Evolutionary conservation across 2,113 vertebrate species (phyloP), one percentile per base, ranked within the genome.

Genomic region (Tautogolabrus adspersus): DNA sequence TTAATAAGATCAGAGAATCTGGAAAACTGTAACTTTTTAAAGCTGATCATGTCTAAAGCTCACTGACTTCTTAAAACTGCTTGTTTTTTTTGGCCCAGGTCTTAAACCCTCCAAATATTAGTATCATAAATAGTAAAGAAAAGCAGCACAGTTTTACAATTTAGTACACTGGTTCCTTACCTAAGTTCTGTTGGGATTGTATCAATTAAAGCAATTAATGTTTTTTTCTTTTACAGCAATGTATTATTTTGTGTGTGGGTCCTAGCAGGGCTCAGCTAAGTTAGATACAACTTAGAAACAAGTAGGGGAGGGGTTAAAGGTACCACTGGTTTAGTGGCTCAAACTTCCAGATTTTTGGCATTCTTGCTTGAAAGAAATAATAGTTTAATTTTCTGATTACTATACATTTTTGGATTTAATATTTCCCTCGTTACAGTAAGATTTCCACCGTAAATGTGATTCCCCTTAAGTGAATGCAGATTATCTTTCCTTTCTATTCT

Each of bases 391-490:
- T 49, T 52, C 8, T 52, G 8, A n/a, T 49, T 2, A 49, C 16
- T 19, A 49, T 8, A 18, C 18, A 18, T 49, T 49, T 18, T 49
- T 18, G 40, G 40, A 42, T 10, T 42, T 2, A 42, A 42, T 42
- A 42, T 42, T 42, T 42, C 40, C 38, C 38, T 40, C 38, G 6
- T 40, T 5, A 47, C 13, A 49, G 7, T 49, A 18, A 63, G 46
- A 42, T 11, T 47, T 18, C 54, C 22, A 16, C 52, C 54, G 56
- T 78, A 16, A 78, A 37, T 56, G 51, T 44, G 18, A 76, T 60
- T 73, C 61, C 47, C 54, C 22, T 67, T 11, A 66, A 67, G 18
- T 57, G 52, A 7, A 46, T 18, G 30, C 21, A 58, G 15, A 49
- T 46, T 2, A 34, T 34, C 30, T 34, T 34, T 34, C 30, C 5